Evolutionary conservation across 2,113 vertebrate species (phyloP).

Genomic region (Neopipo cinnamomea): DNA sequence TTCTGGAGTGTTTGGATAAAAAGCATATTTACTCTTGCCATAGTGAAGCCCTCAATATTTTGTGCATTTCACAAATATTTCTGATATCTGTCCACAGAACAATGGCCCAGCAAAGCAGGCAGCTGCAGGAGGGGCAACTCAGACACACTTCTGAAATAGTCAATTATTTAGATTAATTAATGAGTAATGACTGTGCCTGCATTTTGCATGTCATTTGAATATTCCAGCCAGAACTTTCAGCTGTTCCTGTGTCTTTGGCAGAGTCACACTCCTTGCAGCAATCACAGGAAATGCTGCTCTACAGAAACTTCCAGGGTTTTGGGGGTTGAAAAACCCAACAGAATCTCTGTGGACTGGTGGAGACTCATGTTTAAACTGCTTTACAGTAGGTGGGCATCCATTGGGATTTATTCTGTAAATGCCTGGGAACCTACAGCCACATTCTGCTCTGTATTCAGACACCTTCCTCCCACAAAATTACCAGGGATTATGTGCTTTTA

Average conservation of each 20-base stretch:
- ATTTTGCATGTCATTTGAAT: slow-evolving; percentile 34
- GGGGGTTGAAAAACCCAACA: not conserved
- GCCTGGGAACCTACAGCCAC: not conserved
- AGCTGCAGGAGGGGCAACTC: slow-evolving; percentile 35
- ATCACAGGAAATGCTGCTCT: not conserved
- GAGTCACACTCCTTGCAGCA: not conserved
- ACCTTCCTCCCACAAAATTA: not conserved
- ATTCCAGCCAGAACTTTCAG: not conserved
- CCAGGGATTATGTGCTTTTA: not conserved
- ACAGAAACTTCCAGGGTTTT: not conserved
- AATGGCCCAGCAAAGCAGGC: not conserved
- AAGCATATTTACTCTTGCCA: slow-evolving; percentile 15
- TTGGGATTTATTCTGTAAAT: not conserved
- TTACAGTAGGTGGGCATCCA: not conserved
- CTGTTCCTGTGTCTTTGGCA: not conserved
- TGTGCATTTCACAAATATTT: not conserved
- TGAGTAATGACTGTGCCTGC: slow-evolving; percentile 9
- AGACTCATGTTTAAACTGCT: not conserved
- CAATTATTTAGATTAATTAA: slow-evolving; percentile 51
- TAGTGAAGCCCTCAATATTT: not conserved
- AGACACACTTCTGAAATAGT: not conserved
- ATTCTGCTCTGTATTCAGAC: not conserved
- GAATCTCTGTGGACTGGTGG: not conserved
- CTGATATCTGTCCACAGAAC: not conserved
- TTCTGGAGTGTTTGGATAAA: slow-evolving; percentile 15